phyloP scores from a whole-genome alignment of 2,113 vertebrate species.

The Ictalurus furcatus region DNA sequence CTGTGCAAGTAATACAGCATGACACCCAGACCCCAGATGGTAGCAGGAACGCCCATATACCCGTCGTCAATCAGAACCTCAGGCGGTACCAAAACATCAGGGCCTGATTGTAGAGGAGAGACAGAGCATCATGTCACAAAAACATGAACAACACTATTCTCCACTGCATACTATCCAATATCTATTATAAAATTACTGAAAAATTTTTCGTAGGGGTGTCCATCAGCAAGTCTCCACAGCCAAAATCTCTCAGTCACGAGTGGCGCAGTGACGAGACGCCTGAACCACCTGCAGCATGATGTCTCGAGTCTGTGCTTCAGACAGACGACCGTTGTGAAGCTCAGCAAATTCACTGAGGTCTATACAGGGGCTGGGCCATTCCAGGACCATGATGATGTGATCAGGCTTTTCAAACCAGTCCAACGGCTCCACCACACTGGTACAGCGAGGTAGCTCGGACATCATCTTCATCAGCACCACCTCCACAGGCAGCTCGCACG shows the following conservation, averaged over 20 bases:
- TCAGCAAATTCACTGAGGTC: slow-evolving; percentile 58
- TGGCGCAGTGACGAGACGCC: slow-evolving; percentile 55
- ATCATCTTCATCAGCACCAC: too few species aligned
- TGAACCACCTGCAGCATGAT: slow-evolving; percentile 62
- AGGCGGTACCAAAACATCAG: background rate
- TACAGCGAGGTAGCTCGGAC: background rate
- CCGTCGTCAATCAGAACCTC: background rate
- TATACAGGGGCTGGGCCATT: background rate
- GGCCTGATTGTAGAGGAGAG: background rate
- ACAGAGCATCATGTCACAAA: background rate
- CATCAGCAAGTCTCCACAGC: slow-evolving; percentile 42
- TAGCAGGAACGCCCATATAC: slow-evolving; percentile 19
- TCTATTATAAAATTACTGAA: background rate
- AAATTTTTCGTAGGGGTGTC: background rate
- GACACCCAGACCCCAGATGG: background rate
- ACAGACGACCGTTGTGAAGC: background rate
- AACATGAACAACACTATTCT: background rate
- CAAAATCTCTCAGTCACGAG: slow-evolving; percentile 34
- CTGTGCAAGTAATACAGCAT: slow-evolving; percentile 3
- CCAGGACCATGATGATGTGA: background rate
- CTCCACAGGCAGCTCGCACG: too few species aligned
- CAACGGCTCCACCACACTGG: too few species aligned
- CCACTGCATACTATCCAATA: background rate
- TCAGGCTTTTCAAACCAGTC: too few species aligned
- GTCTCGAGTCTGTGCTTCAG: slow-evolving; percentile 42